phyloP scores from a whole-genome alignment of 2,888 invertebrate genomes.

The Cerceris ruficornis region DNA sequence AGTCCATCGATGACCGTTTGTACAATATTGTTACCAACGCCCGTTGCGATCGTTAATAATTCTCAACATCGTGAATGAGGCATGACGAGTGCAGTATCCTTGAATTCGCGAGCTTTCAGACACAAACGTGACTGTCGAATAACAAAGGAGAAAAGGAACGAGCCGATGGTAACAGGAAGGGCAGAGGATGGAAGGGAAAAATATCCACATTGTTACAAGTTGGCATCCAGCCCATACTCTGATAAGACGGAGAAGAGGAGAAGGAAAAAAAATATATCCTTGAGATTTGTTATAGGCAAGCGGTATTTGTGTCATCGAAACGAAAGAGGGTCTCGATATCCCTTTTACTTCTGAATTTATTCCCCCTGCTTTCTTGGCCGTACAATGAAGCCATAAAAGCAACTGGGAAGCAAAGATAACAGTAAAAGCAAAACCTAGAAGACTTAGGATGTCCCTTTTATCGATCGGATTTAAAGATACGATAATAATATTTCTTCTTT shows the following conservation, averaged over 20 bases:
- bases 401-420: constrained; percentile 2
- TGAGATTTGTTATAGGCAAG: neutral
- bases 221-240: neutral
- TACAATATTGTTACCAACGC: too few relatives aligned
- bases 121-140: constrained; percentile 1
- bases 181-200: neutral
- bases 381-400: neutral
- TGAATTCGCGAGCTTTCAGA: neutral
- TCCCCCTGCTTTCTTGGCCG: neutral
- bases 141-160: neutral
- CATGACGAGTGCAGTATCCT: neutral
- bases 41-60: neutral
- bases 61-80: neutral
- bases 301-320: neutral
- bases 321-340: neutral
- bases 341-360: neutral
- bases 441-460: neutral
- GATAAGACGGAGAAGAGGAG: neutral
- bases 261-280: neutral
- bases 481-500: neutral
- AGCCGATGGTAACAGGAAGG: neutral
- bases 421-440: neutral
- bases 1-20: too few relatives aligned
- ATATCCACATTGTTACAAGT: constrained; percentile 4
- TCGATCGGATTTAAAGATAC: neutral